Percentiles rank a stretch among this genome's conserved stretches.
phyloP scores from a whole-genome alignment of 2,113 vertebrate genomes.

The Pseudois nayaur region DNA sequence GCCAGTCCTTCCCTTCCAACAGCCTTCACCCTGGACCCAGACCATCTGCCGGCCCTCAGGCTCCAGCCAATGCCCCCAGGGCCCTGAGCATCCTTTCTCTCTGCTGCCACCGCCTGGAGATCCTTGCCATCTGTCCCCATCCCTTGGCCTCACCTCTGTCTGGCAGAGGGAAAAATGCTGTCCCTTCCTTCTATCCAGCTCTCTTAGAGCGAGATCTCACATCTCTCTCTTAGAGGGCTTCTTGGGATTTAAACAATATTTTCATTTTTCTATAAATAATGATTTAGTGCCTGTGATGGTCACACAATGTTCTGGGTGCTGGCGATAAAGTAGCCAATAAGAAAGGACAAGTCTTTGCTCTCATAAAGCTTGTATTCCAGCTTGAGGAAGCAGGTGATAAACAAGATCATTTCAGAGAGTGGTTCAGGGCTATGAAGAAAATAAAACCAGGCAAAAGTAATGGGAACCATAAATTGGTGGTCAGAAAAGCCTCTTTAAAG shows the following conservation, averaged over 20 bases:
- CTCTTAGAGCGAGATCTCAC: background rate
- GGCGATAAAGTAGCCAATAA: background rate
- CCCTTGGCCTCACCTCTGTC: background rate
- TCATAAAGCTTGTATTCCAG: conserved; percentile 18
- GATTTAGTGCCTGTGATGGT: background rate
- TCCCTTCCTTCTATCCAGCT: background rate
- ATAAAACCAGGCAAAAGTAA: background rate
- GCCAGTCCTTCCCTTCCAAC: background rate
- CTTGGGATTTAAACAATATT: background rate
- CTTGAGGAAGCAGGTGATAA: conserved; percentile 12
- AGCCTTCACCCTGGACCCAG: background rate
- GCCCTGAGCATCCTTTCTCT: background rate
- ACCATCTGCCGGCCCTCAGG: background rate
- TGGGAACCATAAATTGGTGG: background rate
- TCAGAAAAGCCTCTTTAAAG: conserved; percentile 6
- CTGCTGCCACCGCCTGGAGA: background rate
- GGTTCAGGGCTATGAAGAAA: background rate
- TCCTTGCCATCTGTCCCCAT: background rate
- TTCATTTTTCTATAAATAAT: background rate
- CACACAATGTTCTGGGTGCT: background rate
- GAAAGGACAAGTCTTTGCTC: background rate
- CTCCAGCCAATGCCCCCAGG: background rate
- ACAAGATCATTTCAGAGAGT: conserved; percentile 23
- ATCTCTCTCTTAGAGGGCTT: background rate
- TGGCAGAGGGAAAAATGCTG: background rate